phyloP scores from a whole-genome alignment of 2,113 vertebrate species.

The Procavia capensis region DNA sequence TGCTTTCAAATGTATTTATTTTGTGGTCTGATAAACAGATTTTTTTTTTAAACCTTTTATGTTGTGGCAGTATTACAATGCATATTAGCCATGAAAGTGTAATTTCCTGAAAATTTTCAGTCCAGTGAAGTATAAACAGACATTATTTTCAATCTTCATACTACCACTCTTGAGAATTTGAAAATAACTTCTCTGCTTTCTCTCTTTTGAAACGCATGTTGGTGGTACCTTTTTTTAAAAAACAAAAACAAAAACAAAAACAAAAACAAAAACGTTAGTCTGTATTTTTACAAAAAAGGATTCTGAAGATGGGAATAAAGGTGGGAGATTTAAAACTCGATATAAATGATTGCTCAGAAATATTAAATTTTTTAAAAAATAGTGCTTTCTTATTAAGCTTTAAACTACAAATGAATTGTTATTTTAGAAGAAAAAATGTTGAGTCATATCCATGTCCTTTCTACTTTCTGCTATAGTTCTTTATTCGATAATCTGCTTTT shows the following conservation, averaged over 20 bases:
- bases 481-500: background rate
- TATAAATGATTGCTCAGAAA: background rate
- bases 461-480: background rate
- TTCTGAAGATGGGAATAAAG: background rate
- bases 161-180: background rate
- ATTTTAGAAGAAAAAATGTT: slow-evolving; percentile 12
- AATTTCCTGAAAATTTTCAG: slow-evolving; percentile 28
- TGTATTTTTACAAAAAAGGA: background rate
- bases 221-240: background rate
- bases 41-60: background rate
- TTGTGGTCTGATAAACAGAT: background rate
- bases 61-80: background rate
- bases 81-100: background rate
- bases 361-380: background rate
- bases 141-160: background rate
- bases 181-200: slow-evolving; percentile 24
- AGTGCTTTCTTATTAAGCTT: background rate
- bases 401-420: background rate
- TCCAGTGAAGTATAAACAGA: background rate
- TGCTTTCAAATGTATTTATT: slow-evolving; percentile 42
- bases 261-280: background rate
- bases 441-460: background rate
- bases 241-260: too few species aligned
- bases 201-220: background rate
- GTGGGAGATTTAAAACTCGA: slow-evolving; percentile 25